These are phyloP conservation scores for Bradysia coprophila DNA, from an alignment of 1,140 invertebrate genomes.

Conservation along the genomic window DNA sequence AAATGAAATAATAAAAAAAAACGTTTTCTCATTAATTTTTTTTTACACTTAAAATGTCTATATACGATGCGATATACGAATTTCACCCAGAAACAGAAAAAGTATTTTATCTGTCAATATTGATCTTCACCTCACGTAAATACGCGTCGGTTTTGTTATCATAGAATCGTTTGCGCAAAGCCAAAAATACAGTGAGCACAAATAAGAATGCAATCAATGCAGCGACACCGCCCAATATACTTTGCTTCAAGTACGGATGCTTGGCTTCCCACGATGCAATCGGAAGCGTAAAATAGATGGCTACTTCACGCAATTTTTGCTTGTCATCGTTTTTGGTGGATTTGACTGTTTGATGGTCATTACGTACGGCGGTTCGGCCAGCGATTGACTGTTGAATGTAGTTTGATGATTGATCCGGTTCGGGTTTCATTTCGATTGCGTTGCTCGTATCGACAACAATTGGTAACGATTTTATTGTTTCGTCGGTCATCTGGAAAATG, in stretches of 20 bases:
- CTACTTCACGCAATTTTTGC: background rate
- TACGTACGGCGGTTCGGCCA: background rate
- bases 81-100: no score
- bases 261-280: background rate
- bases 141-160: background rate
- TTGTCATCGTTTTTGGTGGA: background rate
- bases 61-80: no score
- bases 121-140: background rate
- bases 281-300: background rate
- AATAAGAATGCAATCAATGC: background rate
- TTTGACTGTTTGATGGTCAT: background rate
- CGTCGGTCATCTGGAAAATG: background rate
- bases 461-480: background rate
- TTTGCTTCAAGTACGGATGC: background rate
- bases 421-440: conserved; percentile 1
- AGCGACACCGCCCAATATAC: background rate
- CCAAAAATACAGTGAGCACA: background rate
- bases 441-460: background rate
- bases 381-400: background rate
- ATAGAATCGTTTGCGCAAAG: background rate
- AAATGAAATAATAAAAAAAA: no score
- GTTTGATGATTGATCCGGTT: background rate
- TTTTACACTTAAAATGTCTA: no score
- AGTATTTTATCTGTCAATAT: background rate
- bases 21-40: no score